Base-by-base conservation (phyloP, 1,140 invertebrate species). In the Heliconius hermathena region DNA sequence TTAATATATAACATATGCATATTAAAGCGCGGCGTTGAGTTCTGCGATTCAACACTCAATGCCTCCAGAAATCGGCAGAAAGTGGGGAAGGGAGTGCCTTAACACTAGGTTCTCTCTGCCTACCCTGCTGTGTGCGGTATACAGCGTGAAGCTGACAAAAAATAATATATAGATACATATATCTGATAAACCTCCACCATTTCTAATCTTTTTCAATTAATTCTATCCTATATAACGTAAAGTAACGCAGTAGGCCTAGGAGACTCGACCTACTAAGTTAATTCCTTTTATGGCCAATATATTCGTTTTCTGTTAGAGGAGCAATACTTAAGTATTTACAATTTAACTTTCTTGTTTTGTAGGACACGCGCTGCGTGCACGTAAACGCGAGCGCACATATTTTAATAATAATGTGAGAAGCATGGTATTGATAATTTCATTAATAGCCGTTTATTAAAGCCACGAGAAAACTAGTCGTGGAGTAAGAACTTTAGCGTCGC, bases 401-500 rank as follows among this genome's bases (percentile, higher is more conserved):
- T 66, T 33, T 33, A 75, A 75, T 75, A 16, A 38, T 54, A 79
- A 74, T 66, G 18, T 26, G 9, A 73, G 29, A 54, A 71, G 66
- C 16, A 73, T 74, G 73, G 52, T 60, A 79, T 46, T 71, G 8
- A 72, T 80, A 75, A 80, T 80, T 80, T 80, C 70, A 76, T 81
- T 81, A 75, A 81, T 72, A 18, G 54, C 20, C 71, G 38, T 41
- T 71, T 57, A 79, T 82, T 82, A 79, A 82, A 79, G 77, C 77
- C 81, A 82, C 81, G 81, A 79, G 81, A 26, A 73, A 16, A 76
- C 57, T 66, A 18, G 74, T 79, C 77, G 78, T 78, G 26, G 29
- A 16, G 36, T 29, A 73, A 74, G 81, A 76, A 79, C 73, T 78
- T 73, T 76, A 52, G 77, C n/a, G 80, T 79, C 57, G 77, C 77